These are phyloP conservation scores for Phaonia tiefii DNA, from an alignment of 2,888 invertebrate genomes.

Conservation along the genomic window DNA sequence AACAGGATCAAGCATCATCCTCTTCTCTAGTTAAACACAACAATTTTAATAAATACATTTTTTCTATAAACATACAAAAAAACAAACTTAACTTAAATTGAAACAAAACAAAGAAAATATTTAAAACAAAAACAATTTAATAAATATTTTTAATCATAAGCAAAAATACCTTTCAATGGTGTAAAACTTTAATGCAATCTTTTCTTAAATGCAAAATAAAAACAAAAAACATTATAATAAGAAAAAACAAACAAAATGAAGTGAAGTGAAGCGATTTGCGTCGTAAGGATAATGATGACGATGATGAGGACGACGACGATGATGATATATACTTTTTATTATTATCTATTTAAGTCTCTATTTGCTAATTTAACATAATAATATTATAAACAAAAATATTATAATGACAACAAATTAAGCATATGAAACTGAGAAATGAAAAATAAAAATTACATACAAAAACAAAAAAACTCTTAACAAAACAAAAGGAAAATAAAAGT, in stretches of 20 bases:
- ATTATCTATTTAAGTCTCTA: slow-evolving; percentile 68
- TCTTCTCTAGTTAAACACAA: slow-evolving; percentile 73
- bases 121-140: slow-evolving; percentile 45
- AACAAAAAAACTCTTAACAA: slow-evolving; percentile 3
- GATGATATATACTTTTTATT: slow-evolving; percentile 66
- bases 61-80: slow-evolving; percentile 66
- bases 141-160: slow-evolving; percentile 72
- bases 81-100: slow-evolving; percentile 65
- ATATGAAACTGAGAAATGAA: slow-evolving; percentile 77
- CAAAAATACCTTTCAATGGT: slow-evolving; percentile 72
- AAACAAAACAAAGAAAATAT: slow-evolving; percentile 67
- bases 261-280: slow-evolving; percentile 43
- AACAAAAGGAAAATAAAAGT: slow-evolving; percentile 49
- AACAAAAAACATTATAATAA: slow-evolving; percentile 38
- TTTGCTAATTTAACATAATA: slow-evolving; percentile 72
- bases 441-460: slow-evolving; percentile 40
- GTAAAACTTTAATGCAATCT: slow-evolving; percentile 74
- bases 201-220: slow-evolving; percentile 65
- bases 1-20: slow-evolving; percentile 73
- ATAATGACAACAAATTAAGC: slow-evolving; percentile 76
- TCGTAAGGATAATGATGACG: background rate
- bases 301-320: background rate
- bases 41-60: slow-evolving; percentile 68
- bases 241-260: slow-evolving; percentile 42
- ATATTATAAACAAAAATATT: slow-evolving; percentile 79